Evolutionary conservation across 2,888 invertebrate species (phyloP).

Genomic region (Ceramica pisi): DNA sequence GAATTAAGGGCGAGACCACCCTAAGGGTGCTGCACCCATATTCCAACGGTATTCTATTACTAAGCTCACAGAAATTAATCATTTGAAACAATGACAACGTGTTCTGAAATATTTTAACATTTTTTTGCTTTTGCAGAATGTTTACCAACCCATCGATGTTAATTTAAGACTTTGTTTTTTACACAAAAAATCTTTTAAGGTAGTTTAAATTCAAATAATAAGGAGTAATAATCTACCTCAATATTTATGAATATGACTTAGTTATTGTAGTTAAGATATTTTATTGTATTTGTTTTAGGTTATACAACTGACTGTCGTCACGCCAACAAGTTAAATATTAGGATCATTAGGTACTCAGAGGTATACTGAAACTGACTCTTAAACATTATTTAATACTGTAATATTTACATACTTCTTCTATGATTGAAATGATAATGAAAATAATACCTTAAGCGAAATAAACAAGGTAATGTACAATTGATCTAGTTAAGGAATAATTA

Average conservation of each 20-base stretch:
- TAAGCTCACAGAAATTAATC: slow-evolving; percentile 18
- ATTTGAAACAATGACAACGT: slow-evolving; percentile 18
- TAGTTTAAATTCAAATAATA: slow-evolving; percentile 48
- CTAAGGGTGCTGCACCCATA: slow-evolving; percentile 1
- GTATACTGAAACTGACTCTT: slow-evolving; percentile 57
- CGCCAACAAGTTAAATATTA: slow-evolving; percentile 37
- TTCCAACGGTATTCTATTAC: slow-evolving; percentile 7
- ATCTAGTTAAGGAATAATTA: slow-evolving; percentile 50
- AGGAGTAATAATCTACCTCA: slow-evolving; percentile 64
- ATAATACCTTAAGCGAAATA: slow-evolving; percentile 14
- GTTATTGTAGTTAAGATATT: slow-evolving; percentile 60
- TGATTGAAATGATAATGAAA: slow-evolving; percentile 17
- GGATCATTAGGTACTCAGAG: slow-evolving; percentile 26
- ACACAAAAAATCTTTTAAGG: slow-evolving; percentile 42
- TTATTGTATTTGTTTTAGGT: slow-evolving; percentile 58
- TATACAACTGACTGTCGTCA: slow-evolving; percentile 47
- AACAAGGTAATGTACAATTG: slow-evolving; percentile 34
- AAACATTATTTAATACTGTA: neutral
- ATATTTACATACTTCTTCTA: slow-evolving; percentile 7
- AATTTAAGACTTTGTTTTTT: slow-evolving; percentile 50
- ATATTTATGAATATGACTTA: slow-evolving; percentile 61
- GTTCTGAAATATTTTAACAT: slow-evolving; percentile 3
- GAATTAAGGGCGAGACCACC: neutral
- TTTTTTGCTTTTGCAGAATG: slow-evolving; percentile 42
- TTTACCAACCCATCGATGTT: slow-evolving; percentile 50